These are phyloP conservation scores for Cryptophagus acutangulus DNA, from an alignment of 2,888 invertebrate genomes.

Conservation along the genomic window DNA sequence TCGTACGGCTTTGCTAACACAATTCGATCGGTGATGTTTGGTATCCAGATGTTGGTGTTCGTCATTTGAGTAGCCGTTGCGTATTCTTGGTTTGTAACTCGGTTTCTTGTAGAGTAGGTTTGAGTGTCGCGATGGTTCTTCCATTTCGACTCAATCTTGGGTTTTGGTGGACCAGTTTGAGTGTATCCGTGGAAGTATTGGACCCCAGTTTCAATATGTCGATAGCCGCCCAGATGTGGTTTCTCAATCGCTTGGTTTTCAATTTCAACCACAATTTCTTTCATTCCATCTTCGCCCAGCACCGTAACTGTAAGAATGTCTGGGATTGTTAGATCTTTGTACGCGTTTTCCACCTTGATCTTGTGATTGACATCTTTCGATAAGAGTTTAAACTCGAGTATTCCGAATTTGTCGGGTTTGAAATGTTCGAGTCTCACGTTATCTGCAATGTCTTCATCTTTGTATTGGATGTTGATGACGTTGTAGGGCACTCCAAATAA, in stretches of 20 bases:
- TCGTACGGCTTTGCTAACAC: conserved; percentile 60
- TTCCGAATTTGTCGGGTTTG: conserved; percentile 32
- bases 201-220: conserved; percentile 62
- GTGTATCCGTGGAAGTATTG: conserved; percentile 78
- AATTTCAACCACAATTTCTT: conserved; percentile 56
- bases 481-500: conserved; percentile 55
- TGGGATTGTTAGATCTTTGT: conserved; percentile 43
- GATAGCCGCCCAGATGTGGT: conserved; percentile 78
- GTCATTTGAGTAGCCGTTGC: conserved; percentile 61
- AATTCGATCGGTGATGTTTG: conserved; percentile 59
- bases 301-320: conserved; percentile 56
- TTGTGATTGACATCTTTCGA: conserved; percentile 32
- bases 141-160: conserved; percentile 51
- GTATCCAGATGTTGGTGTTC: conserved; percentile 54
- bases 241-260: conserved; percentile 60
- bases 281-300: conserved; percentile 44
- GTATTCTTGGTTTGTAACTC: conserved; percentile 54
- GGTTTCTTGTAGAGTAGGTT: conserved; percentile 52
- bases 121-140: conserved; percentile 62
- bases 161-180: conserved; percentile 67
- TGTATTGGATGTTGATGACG: conserved; percentile 51
- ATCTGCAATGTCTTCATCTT: conserved; percentile 41
- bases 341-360: conserved; percentile 39
- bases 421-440: conserved; percentile 29
- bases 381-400: conserved; percentile 31